Base-by-base conservation (phyloP, 2,797 vertebrate genomes). In the Calcarius lapponicus region DNA sequence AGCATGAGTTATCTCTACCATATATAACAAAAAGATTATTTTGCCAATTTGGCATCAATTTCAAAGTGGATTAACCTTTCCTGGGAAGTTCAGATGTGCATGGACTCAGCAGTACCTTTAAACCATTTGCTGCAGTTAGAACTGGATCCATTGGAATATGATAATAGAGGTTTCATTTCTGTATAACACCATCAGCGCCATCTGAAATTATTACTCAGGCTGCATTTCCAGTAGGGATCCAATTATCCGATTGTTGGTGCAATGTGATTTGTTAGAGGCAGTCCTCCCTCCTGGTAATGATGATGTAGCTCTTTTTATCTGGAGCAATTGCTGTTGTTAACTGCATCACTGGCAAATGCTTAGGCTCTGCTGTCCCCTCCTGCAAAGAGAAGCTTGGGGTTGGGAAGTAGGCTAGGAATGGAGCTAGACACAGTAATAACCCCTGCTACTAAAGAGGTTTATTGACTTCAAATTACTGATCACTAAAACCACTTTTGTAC, bases 221-320 rank as follows among this genome's bases (percentile, higher is more conserved):
- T 94, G 82, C 73, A 54, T 73, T 95, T 94, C 90, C 87, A 86
- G 83, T 86, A 67, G 82, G 62, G 80, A 95, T 90, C 91, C 92
- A 87, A 93, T 94, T 95, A 95, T 38, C 43, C 17, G 0, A 67
- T 76, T 84, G 73, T 81, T 93, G 70, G 62, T 64, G 66, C 82
- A 82, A 47, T 70, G 91, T 88, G 71, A 88, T 96, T 91, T 85
- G 76, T 87, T 87, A 88, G 64, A 73, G 42, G 80, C 80, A 80
- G 70, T 91, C 66, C 85, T 92, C 70, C 38, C 71, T 85, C 64
- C 53, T 36, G 80, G 60, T 95, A 89, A 92, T 88, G 92, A 90
- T 73, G 90, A 92, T 88, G 64, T 70, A 88, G 74, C 74, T 84
- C 62, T 86, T 95, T 93, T 85, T 89, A 89, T 96, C 71, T 69